These are phyloP conservation scores for Danionella dracula DNA, from an alignment of 2,797 vertebrate genomes.

Conservation along the genomic window DNA sequence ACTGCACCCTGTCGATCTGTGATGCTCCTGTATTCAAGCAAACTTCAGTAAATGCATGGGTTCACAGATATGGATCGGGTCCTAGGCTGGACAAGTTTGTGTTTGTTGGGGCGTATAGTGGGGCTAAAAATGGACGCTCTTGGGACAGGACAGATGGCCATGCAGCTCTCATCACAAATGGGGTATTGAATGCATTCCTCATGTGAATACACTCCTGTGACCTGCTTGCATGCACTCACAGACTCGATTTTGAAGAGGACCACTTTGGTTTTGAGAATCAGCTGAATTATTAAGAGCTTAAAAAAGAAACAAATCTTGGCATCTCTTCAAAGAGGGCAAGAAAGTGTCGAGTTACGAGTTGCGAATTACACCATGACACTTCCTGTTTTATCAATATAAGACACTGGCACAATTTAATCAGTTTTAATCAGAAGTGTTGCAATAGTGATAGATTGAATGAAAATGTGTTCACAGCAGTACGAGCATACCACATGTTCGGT, in stretches of 20 bases:
- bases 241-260: constrained; percentile 10
- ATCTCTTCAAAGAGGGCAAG: not conserved
- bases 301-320: constrained; percentile 22
- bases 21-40: not conserved
- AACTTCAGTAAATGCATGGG: constrained; percentile 5
- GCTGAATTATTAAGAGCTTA: constrained; percentile 32
- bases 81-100: not conserved
- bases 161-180: constrained; percentile 27
- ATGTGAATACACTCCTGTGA: not conserved
- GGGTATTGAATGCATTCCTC: constrained; percentile 20
- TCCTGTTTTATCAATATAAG: not conserved
- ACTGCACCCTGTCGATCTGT: not conserved
- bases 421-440: not conserved
- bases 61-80: constrained; percentile 19
- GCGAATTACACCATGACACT: not conserved
- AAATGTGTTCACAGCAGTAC: not conserved
- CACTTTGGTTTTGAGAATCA: constrained; percentile 17
- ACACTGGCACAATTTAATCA: constrained; percentile 1
- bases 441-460: not conserved
- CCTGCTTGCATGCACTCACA: constrained; percentile 11
- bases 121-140: constrained; percentile 17
- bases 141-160: constrained; percentile 37
- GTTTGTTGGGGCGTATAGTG: not conserved
- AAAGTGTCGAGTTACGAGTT: not conserved
- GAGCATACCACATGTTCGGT: not conserved